Evolutionary conservation across 2,888 invertebrate genomes (phyloP).

Genomic region (Flabesymbios commensalis): DNA sequence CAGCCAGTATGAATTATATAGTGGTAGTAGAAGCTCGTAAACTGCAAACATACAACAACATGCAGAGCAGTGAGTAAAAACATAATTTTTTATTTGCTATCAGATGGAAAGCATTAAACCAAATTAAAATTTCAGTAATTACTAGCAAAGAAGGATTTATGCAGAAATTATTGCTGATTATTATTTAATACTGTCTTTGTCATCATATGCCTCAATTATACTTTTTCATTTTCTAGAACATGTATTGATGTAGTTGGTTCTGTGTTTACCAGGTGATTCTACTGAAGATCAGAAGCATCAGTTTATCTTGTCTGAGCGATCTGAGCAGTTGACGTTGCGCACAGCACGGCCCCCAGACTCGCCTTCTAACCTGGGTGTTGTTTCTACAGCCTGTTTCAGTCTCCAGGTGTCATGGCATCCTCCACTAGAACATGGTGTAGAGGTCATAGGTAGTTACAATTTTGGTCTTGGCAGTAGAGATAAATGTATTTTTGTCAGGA

Average conservation of each 20-base stretch:
- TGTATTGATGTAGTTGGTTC: no score
- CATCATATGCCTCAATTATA: no score
- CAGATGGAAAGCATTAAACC: no score
- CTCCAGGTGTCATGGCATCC: slow-evolving; percentile 59
- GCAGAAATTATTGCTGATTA: no score
- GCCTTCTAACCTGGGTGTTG: slow-evolving; percentile 55
- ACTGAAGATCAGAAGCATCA: slow-evolving; percentile 41
- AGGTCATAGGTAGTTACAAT: slow-evolving; percentile 49
- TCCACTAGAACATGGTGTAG: slow-evolving; percentile 55
- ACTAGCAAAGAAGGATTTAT: no score
- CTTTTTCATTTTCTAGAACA: no score
- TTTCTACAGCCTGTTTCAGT: slow-evolving; percentile 56
- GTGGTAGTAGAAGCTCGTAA: slow-evolving; percentile 59
- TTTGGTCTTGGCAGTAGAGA: background rate
- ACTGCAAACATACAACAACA: slow-evolving; percentile 54
- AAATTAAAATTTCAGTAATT: no score
- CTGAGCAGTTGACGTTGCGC: slow-evolving; percentile 50
- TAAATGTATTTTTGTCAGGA: background rate
- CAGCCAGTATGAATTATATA: slow-evolving; percentile 53
- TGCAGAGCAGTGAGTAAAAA: no score
- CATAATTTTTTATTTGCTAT: no score
- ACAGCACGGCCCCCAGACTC: slow-evolving; percentile 57
- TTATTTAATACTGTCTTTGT: no score
- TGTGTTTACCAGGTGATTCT: no score
- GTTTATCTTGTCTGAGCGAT: slow-evolving; percentile 57